These are phyloP conservation scores for Percina caprodes DNA, from an alignment of 2,113 vertebrate genomes.

Conservation along the genomic window DNA sequence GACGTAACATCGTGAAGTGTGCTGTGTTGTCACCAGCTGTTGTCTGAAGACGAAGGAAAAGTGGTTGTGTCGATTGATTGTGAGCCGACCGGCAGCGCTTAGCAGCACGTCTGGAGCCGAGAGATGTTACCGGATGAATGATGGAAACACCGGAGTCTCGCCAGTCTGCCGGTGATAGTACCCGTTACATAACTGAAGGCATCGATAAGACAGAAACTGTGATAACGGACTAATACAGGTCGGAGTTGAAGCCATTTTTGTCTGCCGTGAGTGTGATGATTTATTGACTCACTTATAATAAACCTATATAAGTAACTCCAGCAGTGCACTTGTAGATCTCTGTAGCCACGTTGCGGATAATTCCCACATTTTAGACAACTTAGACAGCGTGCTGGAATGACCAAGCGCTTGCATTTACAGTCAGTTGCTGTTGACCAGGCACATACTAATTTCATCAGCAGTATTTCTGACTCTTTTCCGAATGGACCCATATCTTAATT, in stretches of 20 bases:
- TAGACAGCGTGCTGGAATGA: conserved; percentile 31
- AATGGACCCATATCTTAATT: background rate
- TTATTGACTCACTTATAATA: background rate
- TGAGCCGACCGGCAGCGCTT: background rate
- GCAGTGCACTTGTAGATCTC: conserved; percentile 7
- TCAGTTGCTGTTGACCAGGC: conserved; percentile 8
- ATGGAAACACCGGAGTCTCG: conserved; percentile 21
- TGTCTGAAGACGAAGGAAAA: conserved; percentile 56
- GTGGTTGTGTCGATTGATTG: conserved; percentile 34
- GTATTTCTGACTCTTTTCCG: background rate
- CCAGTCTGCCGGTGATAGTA: conserved; percentile 10
- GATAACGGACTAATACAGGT: conserved; percentile 65
- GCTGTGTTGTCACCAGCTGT: conserved; percentile 80
- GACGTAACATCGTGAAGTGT: conserved; percentile 69
- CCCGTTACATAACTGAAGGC: conserved; percentile 53
- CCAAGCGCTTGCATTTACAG: background rate
- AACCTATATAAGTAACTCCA: background rate
- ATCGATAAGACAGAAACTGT: conserved; percentile 46
- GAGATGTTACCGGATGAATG: conserved; percentile 24
- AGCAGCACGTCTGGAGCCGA: background rate
- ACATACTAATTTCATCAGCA: background rate
- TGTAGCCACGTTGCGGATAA: background rate
- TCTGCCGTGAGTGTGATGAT: conserved; percentile 58
- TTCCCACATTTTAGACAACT: conserved; percentile 22
- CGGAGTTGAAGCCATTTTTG: conserved; percentile 70